These are phyloP conservation scores for Paraescarpia echinospica DNA, from an alignment of 1,140 invertebrate genomes.

Conservation along the genomic window DNA sequence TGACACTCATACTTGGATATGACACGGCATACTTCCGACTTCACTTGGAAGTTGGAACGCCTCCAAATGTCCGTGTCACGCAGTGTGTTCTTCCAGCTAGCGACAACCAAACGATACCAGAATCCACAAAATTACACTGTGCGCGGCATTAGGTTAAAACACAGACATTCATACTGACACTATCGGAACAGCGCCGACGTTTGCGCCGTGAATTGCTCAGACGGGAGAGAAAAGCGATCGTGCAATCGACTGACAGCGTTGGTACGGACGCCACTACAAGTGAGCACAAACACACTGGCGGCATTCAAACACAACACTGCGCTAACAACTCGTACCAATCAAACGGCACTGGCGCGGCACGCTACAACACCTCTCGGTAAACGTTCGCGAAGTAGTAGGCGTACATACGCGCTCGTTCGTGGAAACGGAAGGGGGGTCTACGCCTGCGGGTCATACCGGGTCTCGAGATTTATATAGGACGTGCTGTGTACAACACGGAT, in stretches of 20 bases:
- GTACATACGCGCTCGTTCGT: background rate
- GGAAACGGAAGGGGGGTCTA: background rate
- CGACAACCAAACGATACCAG: background rate
- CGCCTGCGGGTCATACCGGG: background rate
- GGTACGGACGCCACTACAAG: background rate
- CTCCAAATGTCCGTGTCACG: background rate
- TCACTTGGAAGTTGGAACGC: background rate
- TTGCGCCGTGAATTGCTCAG: background rate
- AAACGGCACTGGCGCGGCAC: background rate
- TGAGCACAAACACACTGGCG: background rate
- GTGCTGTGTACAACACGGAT: too few species aligned
- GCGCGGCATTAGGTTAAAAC: background rate
- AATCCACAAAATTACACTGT: background rate
- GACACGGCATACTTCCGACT: background rate
- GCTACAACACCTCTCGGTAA: background rate
- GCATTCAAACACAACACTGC: background rate
- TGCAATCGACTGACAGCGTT: background rate
- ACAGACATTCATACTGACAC: background rate
- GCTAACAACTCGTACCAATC: background rate
- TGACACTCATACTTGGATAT: background rate
- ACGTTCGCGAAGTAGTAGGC: background rate
- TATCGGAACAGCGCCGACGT: background rate
- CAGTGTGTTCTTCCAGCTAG: background rate
- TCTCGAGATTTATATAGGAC: background rate
- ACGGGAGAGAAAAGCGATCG: background rate